These are phyloP conservation scores for Didymodactylos carnosus DNA, from an alignment of 2,888 invertebrate genomes.

Conservation along the genomic window DNA sequence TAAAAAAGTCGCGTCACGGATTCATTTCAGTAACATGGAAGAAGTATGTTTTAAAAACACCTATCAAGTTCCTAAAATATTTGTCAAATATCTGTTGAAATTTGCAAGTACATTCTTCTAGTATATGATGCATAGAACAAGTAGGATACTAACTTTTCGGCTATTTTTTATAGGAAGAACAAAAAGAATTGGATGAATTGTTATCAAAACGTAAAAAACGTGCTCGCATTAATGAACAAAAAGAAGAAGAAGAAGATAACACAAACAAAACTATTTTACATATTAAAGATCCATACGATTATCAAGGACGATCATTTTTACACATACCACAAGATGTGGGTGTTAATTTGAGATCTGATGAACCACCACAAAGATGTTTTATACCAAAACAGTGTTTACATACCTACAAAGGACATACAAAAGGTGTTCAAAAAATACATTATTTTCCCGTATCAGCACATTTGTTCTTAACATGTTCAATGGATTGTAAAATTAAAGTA, in stretches of 20 bases:
- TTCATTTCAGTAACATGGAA: no score
- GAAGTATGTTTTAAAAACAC: no score
- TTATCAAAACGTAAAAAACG: constrained; percentile 59
- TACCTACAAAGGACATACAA: constrained; percentile 89
- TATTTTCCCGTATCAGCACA: constrained; percentile 89
- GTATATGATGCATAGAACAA: background rate
- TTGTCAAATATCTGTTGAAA: no score
- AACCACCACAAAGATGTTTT: constrained; percentile 81
- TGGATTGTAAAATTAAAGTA: constrained; percentile 79
- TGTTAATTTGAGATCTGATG: constrained; percentile 61
- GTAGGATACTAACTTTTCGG: constrained; percentile 3
- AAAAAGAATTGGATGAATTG: constrained; percentile 78
- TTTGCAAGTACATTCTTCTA: no score
- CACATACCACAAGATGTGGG: constrained; percentile 78
- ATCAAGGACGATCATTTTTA: constrained; percentile 83
- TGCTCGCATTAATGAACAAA: background rate
- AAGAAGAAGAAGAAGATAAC: background rate
- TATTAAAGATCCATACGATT: constrained; percentile 77
- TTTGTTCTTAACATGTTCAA: constrained; percentile 73
- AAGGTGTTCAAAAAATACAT: constrained; percentile 75
- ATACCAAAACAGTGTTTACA: constrained; percentile 82
- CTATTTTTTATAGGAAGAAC: constrained; percentile 47
- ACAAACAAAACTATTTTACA: constrained; percentile 23
- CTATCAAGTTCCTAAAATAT: no score
- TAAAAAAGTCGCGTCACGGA: no score